Percentiles rank a stretch among this genome's conserved stretches.
These are phyloP conservation scores for Cheilosia vernalis DNA, from an alignment of 2,888 invertebrate species.

Conservation along the genomic window DNA sequence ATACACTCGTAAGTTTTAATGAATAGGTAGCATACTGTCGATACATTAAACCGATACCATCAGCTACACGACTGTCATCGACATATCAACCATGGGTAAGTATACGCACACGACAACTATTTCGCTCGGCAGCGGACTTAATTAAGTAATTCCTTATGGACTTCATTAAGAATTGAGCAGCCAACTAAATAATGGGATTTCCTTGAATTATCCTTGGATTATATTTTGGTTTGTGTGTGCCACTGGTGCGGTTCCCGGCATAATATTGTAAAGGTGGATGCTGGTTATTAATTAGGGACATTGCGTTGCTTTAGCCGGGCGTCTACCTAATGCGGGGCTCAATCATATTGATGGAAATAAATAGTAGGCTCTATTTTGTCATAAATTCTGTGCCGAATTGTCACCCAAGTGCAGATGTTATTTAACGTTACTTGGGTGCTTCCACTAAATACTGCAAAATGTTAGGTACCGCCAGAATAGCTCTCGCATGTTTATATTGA, in stretches of 20 bases:
- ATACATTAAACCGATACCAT: not conserved
- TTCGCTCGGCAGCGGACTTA: constrained; percentile 17
- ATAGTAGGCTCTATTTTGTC: too few species aligned
- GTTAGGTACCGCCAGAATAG: too few species aligned
- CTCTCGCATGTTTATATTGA: too few species aligned
- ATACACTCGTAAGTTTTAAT: not conserved
- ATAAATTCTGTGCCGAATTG: too few species aligned
- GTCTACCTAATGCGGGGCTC: too few species aligned
- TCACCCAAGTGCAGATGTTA: too few species aligned
- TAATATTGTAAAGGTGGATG: constrained; percentile 5
- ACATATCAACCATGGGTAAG: constrained; percentile 8
- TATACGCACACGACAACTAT: not conserved
- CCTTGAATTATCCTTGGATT: constrained; percentile 40
- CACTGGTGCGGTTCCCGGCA: not conserved
- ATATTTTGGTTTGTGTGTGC: not conserved
- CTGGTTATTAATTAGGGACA: constrained; percentile 23
- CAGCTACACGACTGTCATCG: not conserved
- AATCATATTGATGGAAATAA: too few species aligned
- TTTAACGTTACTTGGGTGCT: too few species aligned
- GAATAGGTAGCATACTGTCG: not conserved
- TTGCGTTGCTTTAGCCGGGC: not conserved
- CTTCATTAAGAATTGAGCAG: constrained; percentile 56
- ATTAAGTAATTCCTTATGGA: constrained; percentile 60
- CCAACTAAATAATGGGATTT: constrained; percentile 53
- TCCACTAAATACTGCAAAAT: too few species aligned